Base-by-base conservation (phyloP, 2,888 invertebrate genomes). In the Rotaria sp. region DNA sequence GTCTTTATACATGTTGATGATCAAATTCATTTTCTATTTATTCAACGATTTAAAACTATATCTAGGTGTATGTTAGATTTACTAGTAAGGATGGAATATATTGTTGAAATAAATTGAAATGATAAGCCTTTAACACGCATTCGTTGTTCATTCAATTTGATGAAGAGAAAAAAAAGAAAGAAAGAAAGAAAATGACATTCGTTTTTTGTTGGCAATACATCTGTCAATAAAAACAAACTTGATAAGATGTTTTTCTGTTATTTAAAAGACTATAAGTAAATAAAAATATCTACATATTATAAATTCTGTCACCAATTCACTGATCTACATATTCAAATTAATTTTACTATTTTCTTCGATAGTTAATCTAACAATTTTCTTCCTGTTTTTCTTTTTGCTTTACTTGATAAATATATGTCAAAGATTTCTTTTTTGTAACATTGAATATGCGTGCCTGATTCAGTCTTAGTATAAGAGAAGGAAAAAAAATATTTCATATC, bases 81-180 rank as follows among this genome's bases (percentile, higher is more conserved):
- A 67, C 67, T 67, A 67, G 35, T 35, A 67, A 67, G 67, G 35
- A 67, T 67, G 67, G 67, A 80, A 80, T 80, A 41, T 80, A 80
- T 80, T 80, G 80, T 80, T 45, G n/a, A 80, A 80, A 80, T 80
- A 45, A 80, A 80, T 80, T 80, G 80, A 80, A 80, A 80, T 80
- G 80, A 80, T 80, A 80, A 80, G 80, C 80, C 80, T 45, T 13
- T 80, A 67, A 67, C 67, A 67, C 67, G 67, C 35, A 15, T 35
- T 35, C 35, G 35, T 67, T 35, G 18, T 18, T 35, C 18, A 35
- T 67, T 35, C 35, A 35, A 67, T 67, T 67, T 67, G 67, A 67
- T 67, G 18, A 67, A 21, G n/a, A n/a, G n/a, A 26, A 55, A 10
- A 45, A n/a, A n/a, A 15, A 18, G 26, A 55, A 15, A 55, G 55